Evolutionary conservation across 2,888 invertebrate species (phyloP), one percentile per base, ranked within the genome.

Genomic region (Macaria notata): DNA sequence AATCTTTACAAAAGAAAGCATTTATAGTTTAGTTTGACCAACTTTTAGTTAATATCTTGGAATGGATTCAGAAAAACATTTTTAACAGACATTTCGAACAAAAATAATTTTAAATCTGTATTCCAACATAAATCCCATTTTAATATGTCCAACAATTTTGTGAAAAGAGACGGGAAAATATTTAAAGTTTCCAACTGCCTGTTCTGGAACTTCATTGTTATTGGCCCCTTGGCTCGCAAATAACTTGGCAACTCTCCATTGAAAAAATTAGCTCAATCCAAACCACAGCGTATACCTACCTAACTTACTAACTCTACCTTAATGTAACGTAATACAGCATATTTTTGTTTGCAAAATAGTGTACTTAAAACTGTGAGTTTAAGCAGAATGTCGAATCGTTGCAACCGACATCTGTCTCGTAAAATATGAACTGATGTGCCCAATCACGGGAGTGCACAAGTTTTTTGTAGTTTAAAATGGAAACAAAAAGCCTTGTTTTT

Each of bases 211-310:
- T 39, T 42, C 33, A 36, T 29, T 50, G 33, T 56, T 45, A 38
- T 47, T 56, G 38, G 47, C n/a, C 38, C 19, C 31, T 19, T 6
- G 33, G 30, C 30, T 47, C 7, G 29, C 41, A 43, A 56, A 47
- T 51, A 31, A 36, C 30, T 44, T 56, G 56, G 56, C 46, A 56
- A 43, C 43, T 43, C 19, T 56, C 56, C 51, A 56, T 51, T 44
- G 43, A 51, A 56, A 50, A 56, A 50, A 55, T 49, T 36, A 30
- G 43, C 51, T 38, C 43, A 7, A 43, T 43, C 5, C 31, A 46
- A 42, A 7, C 43, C 46, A 31, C 56, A 36, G 33, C 33, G 33
- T 36, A 19, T 19, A 1, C 3, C 1, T 36, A 7, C 4, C 7
- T 36, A 6, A 36, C 5, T 36, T 36, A 4, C 7, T 6, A 6